Base-by-base conservation (phyloP, 2,797 vertebrate species). In the Channa striata region DNA sequence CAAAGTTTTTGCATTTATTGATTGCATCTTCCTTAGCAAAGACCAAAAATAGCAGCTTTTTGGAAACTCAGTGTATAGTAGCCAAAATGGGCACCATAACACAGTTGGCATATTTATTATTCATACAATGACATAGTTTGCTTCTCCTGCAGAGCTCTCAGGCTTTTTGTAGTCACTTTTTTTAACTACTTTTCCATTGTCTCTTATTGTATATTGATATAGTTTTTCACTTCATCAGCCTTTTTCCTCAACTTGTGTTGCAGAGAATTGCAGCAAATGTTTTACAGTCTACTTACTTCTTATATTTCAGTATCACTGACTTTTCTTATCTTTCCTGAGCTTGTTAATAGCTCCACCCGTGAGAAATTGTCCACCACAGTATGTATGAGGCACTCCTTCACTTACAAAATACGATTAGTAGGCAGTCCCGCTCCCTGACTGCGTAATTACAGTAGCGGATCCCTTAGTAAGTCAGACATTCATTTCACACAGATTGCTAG, bases 401-500 rank as follows among this genome's bases (percentile, higher is more conserved):
- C 72, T 84, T 60, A 47, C 61, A 61, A 70, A 84, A 81, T 71
- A 64, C 48, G 59, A 85, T 89, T 81, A 77, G 77, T 65, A 72
- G 80, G 77, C 81, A 79, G 83, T 68, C 60, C 59, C 56, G 42
- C 67, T 80, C 37, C 42, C 82, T 85, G 77, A 61, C 69, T 82
- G 67, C 50, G 46, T 84, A 74, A 82, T 85, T 78, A 83, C 72
- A 74, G 59, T 70, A 68, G 59, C 72, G 74, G 77, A 61, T 70
- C 72, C 74, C 59, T 77, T 75, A 63, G 65, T 81, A 83, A 83
- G 81, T 83, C 77, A 83, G 63, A 79, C 73, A 63, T 83, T 86
- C 68, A 84, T 80, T 87, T 78, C 83, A 83, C 77, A 78, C 70
- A 78, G 77, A 87, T 81, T 85, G 84, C 76, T 77, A 78, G 67